Base-by-base conservation (phyloP, 2,888 invertebrate species). In the Eupithecia inturbata region DNA sequence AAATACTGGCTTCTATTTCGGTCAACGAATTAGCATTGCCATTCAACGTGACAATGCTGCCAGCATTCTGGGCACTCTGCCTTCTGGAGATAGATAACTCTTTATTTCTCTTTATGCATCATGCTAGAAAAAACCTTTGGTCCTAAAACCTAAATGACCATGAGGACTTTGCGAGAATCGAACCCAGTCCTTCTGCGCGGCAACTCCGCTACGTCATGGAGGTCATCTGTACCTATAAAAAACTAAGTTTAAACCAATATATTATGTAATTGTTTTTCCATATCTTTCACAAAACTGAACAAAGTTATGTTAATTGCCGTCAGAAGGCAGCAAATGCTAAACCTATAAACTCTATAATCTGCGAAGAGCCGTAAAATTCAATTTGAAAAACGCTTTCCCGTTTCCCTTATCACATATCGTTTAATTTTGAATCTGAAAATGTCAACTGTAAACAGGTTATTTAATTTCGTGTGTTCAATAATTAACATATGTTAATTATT, bases 341-440 rank as follows among this genome's bases (percentile, higher is more conserved):
- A 41, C 64, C 53, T 68, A 68, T 49, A 68, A 53, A 68, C 49
- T 12, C n/a, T 26, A n/a, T 72, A 68, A 68, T 72, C 53, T 49
- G 53, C 22, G 33, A 36, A 57, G 28, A 26, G 66, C n/a, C 33
- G 49, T 33, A 16, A 10, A 68, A 71, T 71, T 67, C 22, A 53
- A 39, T 57, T 66, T 39, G 26, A 53, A 63, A 70, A 49, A 49
- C 62, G 39, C 16, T 53, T 64, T 16, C 14, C 3, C 49, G 36
- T 39, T 33, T 70, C 28, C 49, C 36, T 64, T 64, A 28, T 53
- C 28, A 28, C 49, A 28, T 68, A 53, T n/a, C 12, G 33, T 33
- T 68, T 53, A 68, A 57, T 68, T 68, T 45, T 10, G 16, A 71
- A 41, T 60, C 60, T 67, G 63, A 64, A 67, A 57, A 53, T 49